Percentiles rank a stretch among this genome's conserved stretches.
Evolutionary conservation across 1,140 invertebrate genomes (phyloP).

Genomic region (Mamestra configurata): DNA sequence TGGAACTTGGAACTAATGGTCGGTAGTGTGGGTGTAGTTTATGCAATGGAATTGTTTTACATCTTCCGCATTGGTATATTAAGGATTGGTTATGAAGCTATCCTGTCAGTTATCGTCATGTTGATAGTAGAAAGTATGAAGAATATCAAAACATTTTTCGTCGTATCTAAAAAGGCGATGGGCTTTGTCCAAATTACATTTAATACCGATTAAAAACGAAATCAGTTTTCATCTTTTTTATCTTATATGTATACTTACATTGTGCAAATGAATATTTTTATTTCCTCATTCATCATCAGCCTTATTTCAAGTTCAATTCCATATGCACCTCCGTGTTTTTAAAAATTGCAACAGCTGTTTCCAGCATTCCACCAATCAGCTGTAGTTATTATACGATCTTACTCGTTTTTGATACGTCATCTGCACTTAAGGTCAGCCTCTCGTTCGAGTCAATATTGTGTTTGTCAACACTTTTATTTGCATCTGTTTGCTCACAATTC

Average conservation of each 20-base stretch:
- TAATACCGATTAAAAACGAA: too few relatives aligned
- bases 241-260: too few relatives aligned
- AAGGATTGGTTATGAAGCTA: neutral
- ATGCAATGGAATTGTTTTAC: neutral
- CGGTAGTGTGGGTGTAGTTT: neutral
- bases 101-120: neutral
- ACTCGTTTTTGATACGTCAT: too few relatives aligned
- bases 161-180: too few relatives aligned
- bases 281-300: too few relatives aligned
- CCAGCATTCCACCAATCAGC: neutral
- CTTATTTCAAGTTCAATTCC: too few relatives aligned
- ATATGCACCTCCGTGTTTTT: too few relatives aligned
- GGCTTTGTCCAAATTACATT: too few relatives aligned
- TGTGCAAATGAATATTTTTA: too few relatives aligned
- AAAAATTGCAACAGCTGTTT: neutral
- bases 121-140: neutral
- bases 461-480: constrained; percentile 2
- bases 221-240: too few relatives aligned
- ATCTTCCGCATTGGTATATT: constrained; percentile 1
- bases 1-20: neutral
- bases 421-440: neutral
- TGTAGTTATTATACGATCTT: neutral
- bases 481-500: neutral
- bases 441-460: neutral
- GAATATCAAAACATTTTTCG: neutral